Percentiles rank a stretch among this genome's conserved stretches.
phyloP scores from a whole-genome alignment of 2,888 invertebrate species.

The Clunio marinus region DNA sequence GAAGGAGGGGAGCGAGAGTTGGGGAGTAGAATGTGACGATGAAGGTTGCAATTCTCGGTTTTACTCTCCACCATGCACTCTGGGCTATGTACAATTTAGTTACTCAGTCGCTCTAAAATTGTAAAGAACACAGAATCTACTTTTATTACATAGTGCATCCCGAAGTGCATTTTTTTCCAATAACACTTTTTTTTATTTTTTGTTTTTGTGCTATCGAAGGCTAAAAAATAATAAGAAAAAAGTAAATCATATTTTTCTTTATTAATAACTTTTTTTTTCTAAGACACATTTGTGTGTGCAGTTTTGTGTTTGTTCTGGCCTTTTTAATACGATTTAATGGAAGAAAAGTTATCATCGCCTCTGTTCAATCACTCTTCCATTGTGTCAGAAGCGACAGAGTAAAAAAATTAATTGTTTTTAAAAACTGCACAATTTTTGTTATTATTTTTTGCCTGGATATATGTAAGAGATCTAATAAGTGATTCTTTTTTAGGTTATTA shows the following conservation, averaged over 20 bases:
- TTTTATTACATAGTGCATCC: conserved; percentile 34
- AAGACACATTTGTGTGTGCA: not conserved
- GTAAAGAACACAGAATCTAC: conserved; percentile 45
- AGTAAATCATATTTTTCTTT: not conserved
- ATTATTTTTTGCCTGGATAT: no score
- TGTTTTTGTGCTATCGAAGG: conserved; percentile 25
- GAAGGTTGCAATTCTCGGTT: conserved; percentile 35
- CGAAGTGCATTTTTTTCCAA: conserved; percentile 38
- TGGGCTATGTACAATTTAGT: conserved; percentile 43
- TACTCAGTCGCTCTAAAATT: conserved; percentile 47
- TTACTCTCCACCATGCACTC: conserved; percentile 29
- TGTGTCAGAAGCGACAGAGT: no score
- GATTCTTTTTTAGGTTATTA: no score
- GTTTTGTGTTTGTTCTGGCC: not conserved
- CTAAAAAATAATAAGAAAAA: conserved; percentile 13
- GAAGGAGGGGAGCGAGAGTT: conserved; percentile 29
- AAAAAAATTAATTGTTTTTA: no score
- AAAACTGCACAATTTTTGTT: no score
- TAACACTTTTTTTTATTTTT: conserved; percentile 28
- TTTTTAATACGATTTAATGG: no score
- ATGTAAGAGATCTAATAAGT: no score
- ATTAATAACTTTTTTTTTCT: not conserved
- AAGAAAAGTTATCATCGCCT: no score
- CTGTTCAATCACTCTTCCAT: no score
- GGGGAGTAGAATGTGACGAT: conserved; percentile 32